Percentiles rank a stretch among this genome's conserved stretches.
phyloP scores from a whole-genome alignment of 2,888 invertebrate species.

The Sicus ferrugineus region DNA sequence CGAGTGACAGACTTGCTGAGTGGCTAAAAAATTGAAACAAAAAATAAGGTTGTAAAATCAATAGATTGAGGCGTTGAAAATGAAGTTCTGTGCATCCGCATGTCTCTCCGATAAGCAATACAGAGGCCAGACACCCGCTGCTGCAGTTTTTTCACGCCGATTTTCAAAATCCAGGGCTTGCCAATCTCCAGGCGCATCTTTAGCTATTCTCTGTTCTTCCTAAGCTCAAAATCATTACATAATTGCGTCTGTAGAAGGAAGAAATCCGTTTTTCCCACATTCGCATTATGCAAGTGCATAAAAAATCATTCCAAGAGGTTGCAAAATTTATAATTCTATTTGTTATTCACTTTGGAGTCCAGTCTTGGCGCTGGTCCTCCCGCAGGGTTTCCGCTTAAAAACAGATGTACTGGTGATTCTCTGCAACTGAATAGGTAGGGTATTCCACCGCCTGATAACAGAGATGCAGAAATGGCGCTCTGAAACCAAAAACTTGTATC shows the following conservation, averaged over 20 bases:
- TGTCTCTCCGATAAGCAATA: too few relatives aligned
- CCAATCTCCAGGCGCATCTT: too few relatives aligned
- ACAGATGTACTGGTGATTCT: constrained; percentile 62
- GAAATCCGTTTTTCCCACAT: constrained; percentile 4
- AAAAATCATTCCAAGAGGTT: constrained; percentile 2
- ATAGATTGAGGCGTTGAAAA: too few relatives aligned
- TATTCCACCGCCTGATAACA: too few relatives aligned
- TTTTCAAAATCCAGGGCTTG: too few relatives aligned
- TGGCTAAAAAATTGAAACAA: constrained; percentile 47
- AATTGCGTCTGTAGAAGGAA: constrained; percentile 46
- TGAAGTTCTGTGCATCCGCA: too few relatives aligned
- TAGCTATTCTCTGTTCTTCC: constrained; percentile 35
- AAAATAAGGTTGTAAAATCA: too few relatives aligned
- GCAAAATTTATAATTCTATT: neutral
- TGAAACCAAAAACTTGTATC: too few relatives aligned
- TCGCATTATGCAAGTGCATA: constrained; percentile 39
- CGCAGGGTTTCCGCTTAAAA: constrained; percentile 68
- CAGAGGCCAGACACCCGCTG: too few relatives aligned
- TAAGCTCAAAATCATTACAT: constrained; percentile 51
- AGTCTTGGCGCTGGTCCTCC: constrained; percentile 69
- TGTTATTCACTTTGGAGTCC: constrained; percentile 68
- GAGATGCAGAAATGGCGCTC: too few relatives aligned
- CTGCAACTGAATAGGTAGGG: too few relatives aligned
- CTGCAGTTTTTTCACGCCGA: too few relatives aligned
- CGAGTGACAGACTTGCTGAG: constrained; percentile 78